phyloP scores from a whole-genome alignment of 2,113 vertebrate species.

The Psittacula cyanocephala region DNA sequence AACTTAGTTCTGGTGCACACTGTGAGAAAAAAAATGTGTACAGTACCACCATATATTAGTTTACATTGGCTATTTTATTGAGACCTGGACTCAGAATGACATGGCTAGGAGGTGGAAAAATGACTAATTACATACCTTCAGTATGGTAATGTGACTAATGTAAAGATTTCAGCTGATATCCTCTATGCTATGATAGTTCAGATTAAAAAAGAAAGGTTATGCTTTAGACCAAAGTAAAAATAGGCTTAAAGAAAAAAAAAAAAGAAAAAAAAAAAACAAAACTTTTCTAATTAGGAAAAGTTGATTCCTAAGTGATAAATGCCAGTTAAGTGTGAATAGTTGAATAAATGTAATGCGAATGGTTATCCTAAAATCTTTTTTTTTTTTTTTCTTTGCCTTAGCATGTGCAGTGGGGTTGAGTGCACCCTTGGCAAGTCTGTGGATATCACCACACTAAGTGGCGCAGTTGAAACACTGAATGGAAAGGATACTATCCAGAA shows the following conservation, averaged over 20 bases:
- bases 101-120: neutral
- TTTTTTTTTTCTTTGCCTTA: neutral
- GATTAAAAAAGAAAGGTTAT: neutral
- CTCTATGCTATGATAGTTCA: neutral
- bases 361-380: neutral
- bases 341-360: neutral
- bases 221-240: neutral
- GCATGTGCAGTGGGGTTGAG: neutral
- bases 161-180: neutral
- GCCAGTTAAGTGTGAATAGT: neutral
- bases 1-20: neutral
- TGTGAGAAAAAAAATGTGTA: neutral
- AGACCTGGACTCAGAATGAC: neutral
- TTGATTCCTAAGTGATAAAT: neutral
- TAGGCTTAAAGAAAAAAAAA: neutral
- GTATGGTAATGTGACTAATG: neutral
- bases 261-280: neutral
- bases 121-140: neutral
- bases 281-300: neutral
- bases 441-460: neutral
- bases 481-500: neutral
- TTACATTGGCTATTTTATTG: neutral
- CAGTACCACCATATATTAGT: neutral
- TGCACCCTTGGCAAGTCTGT: neutral
- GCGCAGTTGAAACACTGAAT: neutral